Evolutionary conservation across 2,797 vertebrate species (phyloP), one percentile per base, ranked within the genome.

Genomic region (Cygnus olor): DNA sequence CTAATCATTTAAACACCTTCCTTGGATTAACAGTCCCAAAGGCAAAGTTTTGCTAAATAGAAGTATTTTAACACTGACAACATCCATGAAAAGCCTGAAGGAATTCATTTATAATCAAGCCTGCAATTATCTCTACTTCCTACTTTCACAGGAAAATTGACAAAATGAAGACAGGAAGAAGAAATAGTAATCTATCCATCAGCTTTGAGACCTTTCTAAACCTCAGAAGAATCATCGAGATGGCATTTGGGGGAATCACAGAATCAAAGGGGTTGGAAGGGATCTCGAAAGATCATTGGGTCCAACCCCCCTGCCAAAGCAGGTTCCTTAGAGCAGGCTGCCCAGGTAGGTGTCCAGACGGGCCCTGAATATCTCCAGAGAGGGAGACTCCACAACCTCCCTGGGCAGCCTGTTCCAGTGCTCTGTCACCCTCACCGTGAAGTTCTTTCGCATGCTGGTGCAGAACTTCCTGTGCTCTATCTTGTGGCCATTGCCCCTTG

Each of bases 161-260:
- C 73, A 82, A 81, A 68, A 64, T 11, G 16, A 93, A 89, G 72
- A 88, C 16, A 76, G 34, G 65, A 88, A 89, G 19, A 74, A 45
- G 73, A 96, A 91, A 70, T n/a, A 80, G 30, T 40, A 94, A 86
- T 47, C 86, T 22, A 81, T 64, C 70, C 44, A 70, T 86, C 70
- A 79, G n/a, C 27, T 91, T 12, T 42, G 34, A 79, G 57, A 76
- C 6, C 18, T 79, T 42, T 51, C 42, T 53, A 79, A 78, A 32
- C 40, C 70, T 85, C 61, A 47, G 38, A 88, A 70, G 36, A 93
- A 80, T 53, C 66, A 42, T 34, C 12, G 44, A 69, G 56, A 73
- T 45, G 63, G 13, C 45, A 66, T 53, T 83, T 56, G 92, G 32
- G 87, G 38, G 44, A 38, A 38, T 38, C 38, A 38, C 38, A 38